Percentiles rank a stretch among this genome's conserved stretches.
These are phyloP conservation scores for Dendronephthya gigantea DNA, from an alignment of 64 coral and sea anemone species.

Conservation along the genomic window DNA sequence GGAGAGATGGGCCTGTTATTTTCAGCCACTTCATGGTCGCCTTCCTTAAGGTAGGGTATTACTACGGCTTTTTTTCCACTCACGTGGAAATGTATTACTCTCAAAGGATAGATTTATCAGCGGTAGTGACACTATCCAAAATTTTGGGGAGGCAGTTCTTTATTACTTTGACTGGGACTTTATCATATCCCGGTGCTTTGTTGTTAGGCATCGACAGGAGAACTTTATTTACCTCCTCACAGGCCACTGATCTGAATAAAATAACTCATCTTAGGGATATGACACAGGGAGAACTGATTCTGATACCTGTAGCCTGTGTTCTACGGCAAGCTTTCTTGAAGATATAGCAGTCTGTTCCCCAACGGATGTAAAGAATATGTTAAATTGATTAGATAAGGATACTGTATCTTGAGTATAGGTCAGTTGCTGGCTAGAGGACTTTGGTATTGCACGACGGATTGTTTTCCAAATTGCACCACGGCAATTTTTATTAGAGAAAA, in stretches of 20 bases:
- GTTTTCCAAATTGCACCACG: conserved; percentile 32
- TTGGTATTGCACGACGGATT: conserved; percentile 24
- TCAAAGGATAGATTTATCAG: conserved; percentile 25
- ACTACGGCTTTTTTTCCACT: conserved; percentile 34
- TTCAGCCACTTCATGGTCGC: conserved; percentile 23
- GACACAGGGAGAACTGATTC: no score
- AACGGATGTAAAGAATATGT: neutral
- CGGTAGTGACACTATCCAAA: conserved; percentile 17
- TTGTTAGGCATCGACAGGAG: conserved; percentile 25
- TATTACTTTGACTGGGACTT: conserved; percentile 22
- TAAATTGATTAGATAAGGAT: conserved; percentile 28
- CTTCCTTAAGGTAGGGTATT: conserved; percentile 24
- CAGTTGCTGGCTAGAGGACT: neutral
- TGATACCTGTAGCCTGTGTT: no score
- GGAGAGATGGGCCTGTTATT: conserved; percentile 32
- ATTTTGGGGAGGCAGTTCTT: conserved; percentile 15
- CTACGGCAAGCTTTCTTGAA: no score
- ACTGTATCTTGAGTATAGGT: conserved; percentile 7
- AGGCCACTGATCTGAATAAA: no score
- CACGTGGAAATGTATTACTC: conserved; percentile 7
- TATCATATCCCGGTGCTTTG: conserved; percentile 34
- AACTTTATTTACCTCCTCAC: conserved; percentile 15
- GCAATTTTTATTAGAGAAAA: conserved; percentile 3
- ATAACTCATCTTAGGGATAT: no score
- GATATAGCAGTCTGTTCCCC: neutral